Percentiles rank a stretch among this genome's conserved stretches.
phyloP scores from a whole-genome alignment of 2,888 invertebrate species.

The Callyntrura sp. region DNA sequence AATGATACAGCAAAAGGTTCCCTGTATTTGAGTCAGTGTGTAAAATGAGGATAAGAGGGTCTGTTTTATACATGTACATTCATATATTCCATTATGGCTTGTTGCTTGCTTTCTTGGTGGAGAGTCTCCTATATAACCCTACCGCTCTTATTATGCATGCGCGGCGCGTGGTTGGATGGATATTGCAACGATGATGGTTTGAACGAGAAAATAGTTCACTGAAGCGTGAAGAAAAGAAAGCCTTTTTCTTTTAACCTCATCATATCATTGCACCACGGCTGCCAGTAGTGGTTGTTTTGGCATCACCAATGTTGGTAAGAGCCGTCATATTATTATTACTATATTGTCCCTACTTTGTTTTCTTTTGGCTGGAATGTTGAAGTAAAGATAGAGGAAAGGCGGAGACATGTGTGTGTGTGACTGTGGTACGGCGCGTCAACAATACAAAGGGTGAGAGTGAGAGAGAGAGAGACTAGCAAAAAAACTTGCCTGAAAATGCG shows the following conservation, averaged over 20 bases:
- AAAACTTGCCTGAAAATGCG: conserved; percentile 9
- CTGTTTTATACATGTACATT: conserved; percentile 11
- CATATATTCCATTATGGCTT: conserved; percentile 11
- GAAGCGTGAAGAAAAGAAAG: conserved; percentile 51
- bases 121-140: not conserved
- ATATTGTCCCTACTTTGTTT: not conserved
- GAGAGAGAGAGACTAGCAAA: not conserved
- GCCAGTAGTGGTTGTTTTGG: not conserved
- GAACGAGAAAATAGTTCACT: conserved; percentile 66
- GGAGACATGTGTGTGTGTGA: not conserved
- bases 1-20: not conserved
- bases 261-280: conserved; percentile 30
- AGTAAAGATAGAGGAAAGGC: too few relatives aligned
- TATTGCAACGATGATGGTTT: conserved; percentile 57
- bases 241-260: conserved; percentile 32
- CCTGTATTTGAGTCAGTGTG: not conserved
- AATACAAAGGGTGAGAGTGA: not conserved
- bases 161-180: conserved; percentile 34
- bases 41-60: conserved; percentile 19
- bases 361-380: too few relatives aligned
- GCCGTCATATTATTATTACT: not conserved
- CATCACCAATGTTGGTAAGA: not conserved
- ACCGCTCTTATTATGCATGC: conserved; percentile 16
- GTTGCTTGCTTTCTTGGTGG: not conserved
- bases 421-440: not conserved